phyloP scores from a whole-genome alignment of 1,140 invertebrate genomes.

The Eriosoma lanigerum region DNA sequence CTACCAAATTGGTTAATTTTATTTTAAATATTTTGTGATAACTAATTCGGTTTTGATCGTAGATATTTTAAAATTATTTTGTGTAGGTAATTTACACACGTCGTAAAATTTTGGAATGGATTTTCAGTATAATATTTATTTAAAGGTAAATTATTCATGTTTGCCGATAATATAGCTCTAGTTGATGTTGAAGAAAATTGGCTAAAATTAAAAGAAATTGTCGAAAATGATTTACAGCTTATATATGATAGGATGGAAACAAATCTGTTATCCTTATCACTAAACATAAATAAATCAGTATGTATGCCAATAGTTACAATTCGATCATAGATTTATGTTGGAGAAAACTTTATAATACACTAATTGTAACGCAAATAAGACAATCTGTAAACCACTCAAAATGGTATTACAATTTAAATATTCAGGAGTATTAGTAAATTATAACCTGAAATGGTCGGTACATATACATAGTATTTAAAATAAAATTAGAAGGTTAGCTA shows the following conservation, averaged over 20 bases:
- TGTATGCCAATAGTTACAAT: background rate
- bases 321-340: background rate
- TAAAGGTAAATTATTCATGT: background rate
- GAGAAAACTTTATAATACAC: background rate
- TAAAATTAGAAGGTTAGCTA: background rate
- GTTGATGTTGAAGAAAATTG: background rate
- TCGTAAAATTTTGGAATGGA: too few species aligned
- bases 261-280: background rate
- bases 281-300: background rate
- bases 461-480: background rate
- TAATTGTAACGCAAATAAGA: background rate
- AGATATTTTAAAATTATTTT: too few species aligned
- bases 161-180: background rate
- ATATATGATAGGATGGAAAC: background rate
- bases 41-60: too few species aligned
- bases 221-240: background rate
- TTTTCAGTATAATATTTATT: too few species aligned
- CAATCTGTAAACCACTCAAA: background rate
- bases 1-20: too few species aligned
- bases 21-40: too few species aligned
- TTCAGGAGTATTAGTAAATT: too few species aligned
- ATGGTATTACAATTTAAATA: too few species aligned
- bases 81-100: too few species aligned
- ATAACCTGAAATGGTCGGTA: background rate
- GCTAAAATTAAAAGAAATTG: background rate